Conservation (phyloP, 2,888 invertebrate species). For the Drosophila parthenogenetica region DNA sequence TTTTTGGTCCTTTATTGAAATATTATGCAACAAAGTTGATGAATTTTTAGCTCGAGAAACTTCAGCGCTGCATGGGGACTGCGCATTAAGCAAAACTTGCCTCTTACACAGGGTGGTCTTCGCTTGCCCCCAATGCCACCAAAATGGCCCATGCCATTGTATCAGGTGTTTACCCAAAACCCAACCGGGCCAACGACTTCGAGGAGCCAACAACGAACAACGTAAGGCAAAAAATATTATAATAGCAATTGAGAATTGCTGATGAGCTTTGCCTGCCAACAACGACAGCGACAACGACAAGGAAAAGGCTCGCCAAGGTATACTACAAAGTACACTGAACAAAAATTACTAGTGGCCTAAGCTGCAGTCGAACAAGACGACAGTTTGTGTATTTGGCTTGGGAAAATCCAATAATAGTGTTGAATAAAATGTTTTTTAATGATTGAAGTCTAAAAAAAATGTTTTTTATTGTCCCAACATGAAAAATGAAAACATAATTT, state of each 20-base stretch:
- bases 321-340: not conserved
- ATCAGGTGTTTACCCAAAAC: conserved; percentile 72
- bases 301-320: conserved; percentile 41
- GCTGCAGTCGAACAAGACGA: not conserved
- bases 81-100: conserved; percentile 70
- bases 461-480: too few species aligned
- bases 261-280: conserved; percentile 67
- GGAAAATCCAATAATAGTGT: too few species aligned
- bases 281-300: conserved; percentile 15
- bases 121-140: conserved; percentile 2
- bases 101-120: conserved; percentile 14
- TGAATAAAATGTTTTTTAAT: too few species aligned
- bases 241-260: conserved; percentile 81
- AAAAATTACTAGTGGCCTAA: not conserved
- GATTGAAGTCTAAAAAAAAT: too few species aligned
- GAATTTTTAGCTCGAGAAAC: conserved; percentile 73
- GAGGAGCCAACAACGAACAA: conserved; percentile 17
- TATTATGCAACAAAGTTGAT: conserved; percentile 81
- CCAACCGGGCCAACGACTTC: conserved; percentile 23
- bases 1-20: conserved; percentile 68
- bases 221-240: conserved; percentile 72
- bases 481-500: not conserved
- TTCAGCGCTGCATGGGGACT: conserved; percentile 69
- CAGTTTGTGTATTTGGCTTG: not conserved
- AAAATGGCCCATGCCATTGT: conserved; percentile 49